Evolutionary conservation across 2,888 invertebrate species (phyloP).

Genomic region (Pyrochroa serraticornis): DNA sequence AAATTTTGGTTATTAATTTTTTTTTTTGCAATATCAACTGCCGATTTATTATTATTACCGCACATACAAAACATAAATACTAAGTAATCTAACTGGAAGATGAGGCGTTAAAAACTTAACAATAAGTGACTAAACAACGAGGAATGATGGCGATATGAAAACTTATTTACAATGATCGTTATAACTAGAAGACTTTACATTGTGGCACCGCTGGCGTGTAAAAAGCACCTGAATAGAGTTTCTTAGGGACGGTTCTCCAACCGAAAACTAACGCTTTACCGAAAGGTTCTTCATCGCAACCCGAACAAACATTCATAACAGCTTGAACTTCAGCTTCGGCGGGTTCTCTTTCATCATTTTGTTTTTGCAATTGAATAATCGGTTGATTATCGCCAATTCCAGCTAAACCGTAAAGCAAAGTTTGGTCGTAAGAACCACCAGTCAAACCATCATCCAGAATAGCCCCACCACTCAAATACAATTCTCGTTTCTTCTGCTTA

Average conservation of each 20-base stretch:
- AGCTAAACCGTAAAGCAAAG: constrained; percentile 69
- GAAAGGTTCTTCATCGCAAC: constrained; percentile 79
- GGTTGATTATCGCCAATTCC: constrained; percentile 71
- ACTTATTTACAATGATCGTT: no score
- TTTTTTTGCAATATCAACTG: no score
- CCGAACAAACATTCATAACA: constrained; percentile 79
- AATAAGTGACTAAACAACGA: not conserved
- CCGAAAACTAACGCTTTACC: constrained; percentile 78
- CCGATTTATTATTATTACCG: constrained; percentile 1
- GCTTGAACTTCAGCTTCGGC: constrained; percentile 83
- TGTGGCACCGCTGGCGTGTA: constrained; percentile 70
- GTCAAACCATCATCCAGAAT: constrained; percentile 64
- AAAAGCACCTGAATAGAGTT: constrained; percentile 74
- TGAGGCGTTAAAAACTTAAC: constrained; percentile 2
- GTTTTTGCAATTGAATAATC: constrained; percentile 63
- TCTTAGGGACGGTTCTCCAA: constrained; percentile 77
- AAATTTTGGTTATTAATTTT: no score
- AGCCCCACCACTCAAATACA: constrained; percentile 71
- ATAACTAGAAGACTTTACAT: constrained; percentile 56
- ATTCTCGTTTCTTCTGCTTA: constrained; percentile 68
- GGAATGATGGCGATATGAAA: not conserved
- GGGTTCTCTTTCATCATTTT: constrained; percentile 76
- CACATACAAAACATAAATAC: constrained; percentile 30
- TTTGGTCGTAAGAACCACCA: constrained; percentile 57
- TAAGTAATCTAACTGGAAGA: constrained; percentile 17